Percentiles rank a stretch among this genome's conserved stretches.
Conservation (phyloP, 2,797 vertebrate genomes). For the Naso thynnoides region DNA sequence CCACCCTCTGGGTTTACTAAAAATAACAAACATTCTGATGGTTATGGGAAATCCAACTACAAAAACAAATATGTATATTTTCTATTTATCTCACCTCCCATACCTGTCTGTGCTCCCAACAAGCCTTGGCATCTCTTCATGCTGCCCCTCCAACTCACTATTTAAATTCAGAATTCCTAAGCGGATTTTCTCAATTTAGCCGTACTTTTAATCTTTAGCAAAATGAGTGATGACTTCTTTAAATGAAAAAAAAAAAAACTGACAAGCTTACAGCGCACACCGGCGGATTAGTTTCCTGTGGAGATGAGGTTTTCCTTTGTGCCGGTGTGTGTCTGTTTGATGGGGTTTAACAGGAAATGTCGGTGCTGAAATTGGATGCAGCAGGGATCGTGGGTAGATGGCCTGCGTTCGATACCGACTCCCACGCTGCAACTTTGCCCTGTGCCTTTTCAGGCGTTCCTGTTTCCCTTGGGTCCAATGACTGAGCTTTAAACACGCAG, state of each 20-base stretch:
- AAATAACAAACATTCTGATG: slow-evolving; percentile 65
- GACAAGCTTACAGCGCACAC: slow-evolving; percentile 98
- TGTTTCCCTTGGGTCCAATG: slow-evolving; percentile 65
- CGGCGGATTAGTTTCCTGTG: slow-evolving; percentile 98
- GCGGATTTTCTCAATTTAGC: slow-evolving; percentile 99
- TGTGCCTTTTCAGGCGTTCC: slow-evolving; percentile 73
- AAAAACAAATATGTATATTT: slow-evolving; percentile 85
- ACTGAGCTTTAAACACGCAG: slow-evolving; percentile 71
- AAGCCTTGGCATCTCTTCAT: slow-evolving; percentile 68
- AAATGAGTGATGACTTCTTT: slow-evolving; percentile 99
- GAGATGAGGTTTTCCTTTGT: slow-evolving; percentile 99
- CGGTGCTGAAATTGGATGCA: slow-evolving; percentile 99
- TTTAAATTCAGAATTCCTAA: slow-evolving; percentile 99
- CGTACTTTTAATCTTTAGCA: slow-evolving; percentile 99
- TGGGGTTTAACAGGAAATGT: slow-evolving; percentile 99
- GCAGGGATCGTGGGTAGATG: slow-evolving; percentile 97
- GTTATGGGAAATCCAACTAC: slow-evolving; percentile 76
- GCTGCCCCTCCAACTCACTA: slow-evolving; percentile 85
- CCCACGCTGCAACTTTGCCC: slow-evolving; percentile 89
- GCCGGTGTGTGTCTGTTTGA: slow-evolving; percentile 97
- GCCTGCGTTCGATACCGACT: slow-evolving; percentile 95
- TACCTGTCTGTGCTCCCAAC: slow-evolving; percentile 76
- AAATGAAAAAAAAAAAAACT: slow-evolving; percentile 90
- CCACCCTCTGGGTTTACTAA: slow-evolving; percentile 43
- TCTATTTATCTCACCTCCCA: slow-evolving; percentile 84